A percentile compares a stretch with the other conserved stretches of the same genome.
Conservation (phyloP, 2,113 vertebrate genomes). For the Arizona elegans region DNA sequence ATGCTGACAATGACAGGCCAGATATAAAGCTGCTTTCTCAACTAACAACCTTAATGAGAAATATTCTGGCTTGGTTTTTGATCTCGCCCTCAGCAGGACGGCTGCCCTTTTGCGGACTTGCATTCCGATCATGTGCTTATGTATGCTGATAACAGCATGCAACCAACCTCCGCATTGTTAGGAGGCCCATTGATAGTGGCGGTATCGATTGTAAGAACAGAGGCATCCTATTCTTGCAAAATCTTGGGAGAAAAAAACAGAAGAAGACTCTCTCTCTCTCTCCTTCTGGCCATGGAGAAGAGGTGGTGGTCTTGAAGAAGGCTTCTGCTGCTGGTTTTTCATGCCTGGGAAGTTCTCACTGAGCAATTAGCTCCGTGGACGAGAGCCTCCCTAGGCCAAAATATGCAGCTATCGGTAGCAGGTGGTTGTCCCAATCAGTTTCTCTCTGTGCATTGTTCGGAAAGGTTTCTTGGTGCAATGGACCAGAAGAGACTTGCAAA, state of each 20-base stretch:
- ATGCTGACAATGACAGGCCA: neutral
- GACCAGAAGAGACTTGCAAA: neutral
- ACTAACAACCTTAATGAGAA: constrained; percentile 36
- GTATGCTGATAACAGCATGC: constrained; percentile 18
- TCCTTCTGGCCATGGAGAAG: neutral
- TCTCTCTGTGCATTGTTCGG: neutral
- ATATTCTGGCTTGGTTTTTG: constrained; percentile 32
- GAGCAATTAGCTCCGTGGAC: neutral
- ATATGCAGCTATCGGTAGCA: neutral
- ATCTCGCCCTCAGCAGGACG: constrained; percentile 5
- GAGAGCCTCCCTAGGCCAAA: neutral
- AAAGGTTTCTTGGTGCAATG: neutral
- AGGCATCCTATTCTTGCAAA: neutral
- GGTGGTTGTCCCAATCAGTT: neutral
- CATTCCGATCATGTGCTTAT: neutral
- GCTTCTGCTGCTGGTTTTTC: neutral
- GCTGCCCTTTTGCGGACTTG: constrained; percentile 9
- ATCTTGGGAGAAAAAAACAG: neutral
- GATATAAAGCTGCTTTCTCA: neutral
- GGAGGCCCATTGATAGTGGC: neutral
- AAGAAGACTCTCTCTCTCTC: neutral
- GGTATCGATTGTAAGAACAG: neutral
- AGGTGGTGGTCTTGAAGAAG: neutral
- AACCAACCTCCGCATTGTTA: neutral
- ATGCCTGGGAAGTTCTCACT: neutral